Base-by-base conservation (phyloP, 2,113 vertebrate genomes). In the Cynocephalus volans region DNA sequence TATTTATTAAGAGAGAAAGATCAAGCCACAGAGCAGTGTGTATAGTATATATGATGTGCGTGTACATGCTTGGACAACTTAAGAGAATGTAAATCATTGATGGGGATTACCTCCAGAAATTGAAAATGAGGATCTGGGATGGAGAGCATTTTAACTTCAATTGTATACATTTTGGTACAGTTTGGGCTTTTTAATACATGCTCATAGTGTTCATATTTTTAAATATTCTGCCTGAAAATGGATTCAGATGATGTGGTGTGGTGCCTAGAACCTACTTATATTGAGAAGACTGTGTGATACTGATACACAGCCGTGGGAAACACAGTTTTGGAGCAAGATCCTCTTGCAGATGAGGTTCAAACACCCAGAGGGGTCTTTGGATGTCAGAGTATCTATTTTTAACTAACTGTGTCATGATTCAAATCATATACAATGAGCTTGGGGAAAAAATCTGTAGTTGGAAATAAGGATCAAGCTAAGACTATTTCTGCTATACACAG, bases 371-470 rank as follows among this genome's bases (percentile, higher is more conserved):
- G 6, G 28, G 14, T 18, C 36, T 56, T 52, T 28, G 24, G 36
- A 83, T 90, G 64, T 80, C 75, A 75, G 48, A 31, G 31, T 17
- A 82, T 80, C 73, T 73, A 65, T 69, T 72, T 93, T 33, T 75
- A 93, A 69, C 9, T 28, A 88, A 75, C 36, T n/a, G 2, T 50
- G 14, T 73, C 45, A 64, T 64, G 36, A n/a, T 77, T 93, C 36
- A 48, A 82, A 33, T 50, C 5, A 33, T 36, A 62, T 33, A 80
- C 62, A 23, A 36, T 52, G 76, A 70, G 7, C 3, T 56, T 10
- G 23, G 14, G 33, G 21, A 86, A 86, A 54, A 31, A 36, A 11
- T 52, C 17, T 54, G 17, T 15, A 45, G 19, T 26, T 33, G 13
- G 31, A 52, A 82, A 7, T 23, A 52, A 81, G 80, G 26, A 6